Evolutionary conservation across 1,140 invertebrate species (phyloP).

Genomic region (Saxidomus purpurata): DNA sequence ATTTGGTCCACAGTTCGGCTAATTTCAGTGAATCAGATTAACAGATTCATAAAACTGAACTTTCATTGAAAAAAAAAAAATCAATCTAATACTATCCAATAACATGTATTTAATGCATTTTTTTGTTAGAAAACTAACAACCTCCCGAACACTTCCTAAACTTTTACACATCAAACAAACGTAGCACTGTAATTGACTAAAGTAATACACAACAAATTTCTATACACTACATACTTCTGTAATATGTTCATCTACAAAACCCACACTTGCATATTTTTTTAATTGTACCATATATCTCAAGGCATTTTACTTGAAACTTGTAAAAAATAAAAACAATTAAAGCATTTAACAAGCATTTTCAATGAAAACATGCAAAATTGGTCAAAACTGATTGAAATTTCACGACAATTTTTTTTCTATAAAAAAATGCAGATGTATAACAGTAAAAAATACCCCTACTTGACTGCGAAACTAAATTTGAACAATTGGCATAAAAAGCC

Average conservation of each 20-base stretch:
- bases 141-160: neutral
- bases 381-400: slow-evolving; percentile 11
- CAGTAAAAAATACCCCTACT: slow-evolving; percentile 57
- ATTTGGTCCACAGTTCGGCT: slow-evolving; percentile 24
- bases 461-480: slow-evolving; percentile 62
- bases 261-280: slow-evolving; percentile 30
- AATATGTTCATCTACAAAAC: neutral
- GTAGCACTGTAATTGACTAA: neutral
- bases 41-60: neutral
- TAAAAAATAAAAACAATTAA: slow-evolving; percentile 13
- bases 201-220: slow-evolving; percentile 9
- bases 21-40: neutral
- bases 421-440: slow-evolving; percentile 67
- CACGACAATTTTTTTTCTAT: slow-evolving; percentile 44
- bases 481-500: slow-evolving; percentile 61
- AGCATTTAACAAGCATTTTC: slow-evolving; percentile 37
- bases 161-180: neutral
- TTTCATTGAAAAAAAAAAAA: slow-evolving; percentile 28
- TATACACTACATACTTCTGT: neutral
- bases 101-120: slow-evolving; percentile 27
- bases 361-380: slow-evolving; percentile 11
- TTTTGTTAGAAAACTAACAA: neutral
- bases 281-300: neutral
- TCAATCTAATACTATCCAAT: slow-evolving; percentile 29
- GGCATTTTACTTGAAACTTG: slow-evolving; percentile 12